These are phyloP conservation scores for Plagodis dolabraria DNA, from an alignment of 2,888 invertebrate species.

Conservation along the genomic window DNA sequence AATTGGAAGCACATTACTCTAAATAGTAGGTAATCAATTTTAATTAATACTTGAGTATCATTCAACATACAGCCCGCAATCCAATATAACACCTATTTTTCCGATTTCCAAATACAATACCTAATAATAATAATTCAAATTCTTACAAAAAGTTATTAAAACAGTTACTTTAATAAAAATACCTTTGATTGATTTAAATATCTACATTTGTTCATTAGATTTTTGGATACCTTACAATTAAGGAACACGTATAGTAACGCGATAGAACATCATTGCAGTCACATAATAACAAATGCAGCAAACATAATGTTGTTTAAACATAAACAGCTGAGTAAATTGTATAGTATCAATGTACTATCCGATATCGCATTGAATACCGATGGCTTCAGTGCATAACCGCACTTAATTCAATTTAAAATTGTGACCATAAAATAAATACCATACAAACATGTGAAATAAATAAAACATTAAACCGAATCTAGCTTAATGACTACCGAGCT, in stretches of 20 bases:
- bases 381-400: conserved; percentile 28
- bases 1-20: conserved; percentile 52
- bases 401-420: conserved; percentile 47
- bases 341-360: conserved; percentile 6
- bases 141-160: conserved; percentile 34
- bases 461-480: conserved; percentile 69
- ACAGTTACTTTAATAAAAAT: conserved; percentile 30
- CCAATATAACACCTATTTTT: conserved; percentile 69
- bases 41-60: conserved; percentile 10
- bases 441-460: conserved; percentile 63
- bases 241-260: conserved; percentile 14
- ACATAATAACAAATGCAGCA: conserved; percentile 20
- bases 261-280: conserved; percentile 19
- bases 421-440: conserved; percentile 64
- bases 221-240: conserved; percentile 22
- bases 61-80: conserved; percentile 35
- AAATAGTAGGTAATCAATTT: conserved; percentile 16
- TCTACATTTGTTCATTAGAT: conserved; percentile 36
- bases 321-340: conserved; percentile 13
- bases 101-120: conserved; percentile 24
- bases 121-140: conserved; percentile 31
- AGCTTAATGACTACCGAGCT: conserved; percentile 80
- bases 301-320: not conserved
- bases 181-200: conserved; percentile 27
- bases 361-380: conserved; percentile 21